These are phyloP conservation scores for Prenolepis imparis DNA, from an alignment of 2,888 invertebrate genomes.

Conservation along the genomic window DNA sequence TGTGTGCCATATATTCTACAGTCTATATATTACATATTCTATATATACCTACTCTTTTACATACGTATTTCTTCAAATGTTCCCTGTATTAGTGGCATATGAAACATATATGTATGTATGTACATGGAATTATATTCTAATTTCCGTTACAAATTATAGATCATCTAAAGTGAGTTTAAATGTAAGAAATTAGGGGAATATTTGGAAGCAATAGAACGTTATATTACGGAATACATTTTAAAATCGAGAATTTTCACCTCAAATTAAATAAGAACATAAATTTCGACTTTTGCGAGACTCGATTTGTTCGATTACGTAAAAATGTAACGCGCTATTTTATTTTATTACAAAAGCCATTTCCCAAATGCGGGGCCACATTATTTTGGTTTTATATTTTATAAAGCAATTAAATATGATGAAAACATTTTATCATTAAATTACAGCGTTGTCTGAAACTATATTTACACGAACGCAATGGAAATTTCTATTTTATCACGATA, in stretches of 20 bases:
- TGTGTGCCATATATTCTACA: not conserved
- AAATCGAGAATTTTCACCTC: not conserved
- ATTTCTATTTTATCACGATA: conserved; percentile 38
- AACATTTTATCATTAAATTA: conserved; percentile 43
- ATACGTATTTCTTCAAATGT: not conserved
- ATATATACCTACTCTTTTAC: not conserved
- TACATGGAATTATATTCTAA: not conserved
- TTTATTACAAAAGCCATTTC: conserved; percentile 26
- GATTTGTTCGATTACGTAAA: not conserved
- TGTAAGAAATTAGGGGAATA: not conserved
- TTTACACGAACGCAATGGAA: conserved; percentile 14
- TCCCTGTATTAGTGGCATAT: not conserved
- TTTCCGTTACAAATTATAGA: not conserved
- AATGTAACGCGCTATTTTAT: conserved; percentile 33
- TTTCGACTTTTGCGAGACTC: not conserved
- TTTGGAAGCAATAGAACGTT: not conserved
- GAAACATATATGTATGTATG: not conserved
- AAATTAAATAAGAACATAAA: conserved; percentile 8
- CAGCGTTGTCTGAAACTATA: not conserved
- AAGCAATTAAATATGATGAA: conserved; percentile 42
- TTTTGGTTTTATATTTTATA: conserved; percentile 39
- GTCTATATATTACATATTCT: not conserved
- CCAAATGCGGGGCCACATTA: conserved; percentile 30
- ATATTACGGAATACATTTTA: not conserved
- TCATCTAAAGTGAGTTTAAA: not conserved